phyloP scores from a whole-genome alignment of 2,113 vertebrate genomes.

The Podocnemis expansa region DNA sequence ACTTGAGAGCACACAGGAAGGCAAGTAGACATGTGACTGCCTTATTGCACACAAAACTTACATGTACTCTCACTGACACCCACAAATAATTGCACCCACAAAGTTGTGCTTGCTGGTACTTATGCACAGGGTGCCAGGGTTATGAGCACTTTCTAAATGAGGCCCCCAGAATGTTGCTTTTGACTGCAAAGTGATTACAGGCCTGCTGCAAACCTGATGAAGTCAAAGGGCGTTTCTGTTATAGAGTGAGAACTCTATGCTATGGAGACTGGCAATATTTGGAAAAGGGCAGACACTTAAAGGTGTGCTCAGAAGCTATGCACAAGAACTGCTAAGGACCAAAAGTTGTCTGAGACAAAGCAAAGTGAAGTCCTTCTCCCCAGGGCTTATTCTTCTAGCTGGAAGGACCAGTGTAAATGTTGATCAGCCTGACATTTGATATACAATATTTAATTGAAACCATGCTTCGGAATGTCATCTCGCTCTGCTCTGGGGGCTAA shows the following conservation, averaged over 20 bases:
- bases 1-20: background rate
- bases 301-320: background rate
- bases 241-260: slow-evolving; percentile 3
- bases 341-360: background rate
- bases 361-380: background rate
- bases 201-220: background rate
- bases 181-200: background rate
- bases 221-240: background rate
- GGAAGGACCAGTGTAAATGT: background rate
- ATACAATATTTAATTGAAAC: background rate
- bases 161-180: background rate
- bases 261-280: background rate
- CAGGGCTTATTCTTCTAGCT: background rate
- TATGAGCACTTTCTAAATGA: background rate
- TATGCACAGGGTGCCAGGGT: too few species aligned
- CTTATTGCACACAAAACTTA: background rate
- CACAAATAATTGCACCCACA: background rate
- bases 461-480: background rate
- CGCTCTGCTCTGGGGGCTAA: background rate
- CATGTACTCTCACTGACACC: background rate
- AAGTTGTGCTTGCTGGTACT: too few species aligned
- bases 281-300: background rate
- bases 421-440: background rate
- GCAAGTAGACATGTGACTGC: background rate
- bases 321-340: background rate